Base-by-base conservation (phyloP, 2,797 vertebrate genomes). In the Decapterus maruadsi region DNA sequence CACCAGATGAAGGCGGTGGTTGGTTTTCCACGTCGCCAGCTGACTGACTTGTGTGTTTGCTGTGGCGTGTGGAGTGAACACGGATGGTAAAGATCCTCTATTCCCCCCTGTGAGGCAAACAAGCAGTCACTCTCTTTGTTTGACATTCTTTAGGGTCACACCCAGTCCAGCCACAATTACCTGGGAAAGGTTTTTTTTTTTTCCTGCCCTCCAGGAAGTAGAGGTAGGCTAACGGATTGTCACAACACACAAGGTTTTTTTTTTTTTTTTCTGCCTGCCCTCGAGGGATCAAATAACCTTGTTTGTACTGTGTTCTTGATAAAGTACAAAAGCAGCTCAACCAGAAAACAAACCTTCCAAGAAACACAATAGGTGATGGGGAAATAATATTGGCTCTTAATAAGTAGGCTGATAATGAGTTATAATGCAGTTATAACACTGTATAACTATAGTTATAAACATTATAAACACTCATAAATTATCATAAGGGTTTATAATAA, bases 141-240 rank as follows among this genome's bases (percentile, higher is more conserved):
- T 94, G 92, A 94, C 93, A 94, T 95, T 95, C 92, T 94, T 95
- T 77, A 40, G 68, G 77, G 94, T 95, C 94, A 95, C 96, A 95
- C 97, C 97, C 96, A 94, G 71, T 63, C 90, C 94, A 93, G 93
- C 80, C 94, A 95, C 92, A 90, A 91, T 94, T 94, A 95, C 92
- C 92, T 95, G 93, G 91, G 91, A 85, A 84, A 64, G 68, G 20
- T 60, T 76, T 78, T 70, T 54, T 75, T 61, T 78, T 70, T 54
- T 75, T 78, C 58, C 68, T 75, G 31, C 69, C 80, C 83, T 89
- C 79, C 82, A 88, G 88, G 87, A 90, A 88, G 78, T 54, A 56
- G 38, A 72, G 60, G 45, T 55, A 74, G 64, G 45, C 31, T 68
- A 63, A 29, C 26, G 42, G 79, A 86, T 56, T 80, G 63, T 51